Percentiles rank a stretch among this genome's conserved stretches.
phyloP scores from a whole-genome alignment of 2,113 vertebrate genomes.

The Myotis yumanensis region DNA sequence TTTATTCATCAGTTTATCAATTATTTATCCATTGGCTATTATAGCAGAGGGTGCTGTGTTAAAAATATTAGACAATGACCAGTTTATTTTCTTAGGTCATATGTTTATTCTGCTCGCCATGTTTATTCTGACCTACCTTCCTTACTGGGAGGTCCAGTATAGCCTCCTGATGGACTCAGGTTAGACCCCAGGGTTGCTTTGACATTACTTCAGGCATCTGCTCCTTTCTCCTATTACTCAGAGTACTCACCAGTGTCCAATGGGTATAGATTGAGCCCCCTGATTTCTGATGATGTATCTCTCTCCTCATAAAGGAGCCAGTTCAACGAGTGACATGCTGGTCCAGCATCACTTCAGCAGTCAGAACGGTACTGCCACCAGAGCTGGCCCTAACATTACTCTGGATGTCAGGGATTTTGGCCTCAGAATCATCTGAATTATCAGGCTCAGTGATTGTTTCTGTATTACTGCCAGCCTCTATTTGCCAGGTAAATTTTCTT shows the following conservation, averaged over 20 bases:
- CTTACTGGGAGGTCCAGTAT: background rate
- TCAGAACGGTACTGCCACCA: background rate
- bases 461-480: background rate
- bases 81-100: background rate
- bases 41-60: background rate
- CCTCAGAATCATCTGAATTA: background rate
- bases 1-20: background rate
- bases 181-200: background rate
- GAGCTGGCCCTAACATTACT: background rate
- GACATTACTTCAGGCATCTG: background rate
- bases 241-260: background rate
- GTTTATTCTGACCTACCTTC: background rate
- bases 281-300: constrained; percentile 56
- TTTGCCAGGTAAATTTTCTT: constrained; percentile 14
- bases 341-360: constrained; percentile 29
- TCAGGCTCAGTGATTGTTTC: background rate
- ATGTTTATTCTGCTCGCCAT: background rate
- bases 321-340: background rate
- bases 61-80: background rate
- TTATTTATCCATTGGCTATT: background rate
- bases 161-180: background rate
- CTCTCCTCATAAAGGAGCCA: constrained; percentile 43
- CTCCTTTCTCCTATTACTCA: background rate
- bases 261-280: background rate
- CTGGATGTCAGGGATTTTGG: background rate